Evolutionary conservation across 2,797 vertebrate species (phyloP).

Genomic region (Lepus townsendii): DNA sequence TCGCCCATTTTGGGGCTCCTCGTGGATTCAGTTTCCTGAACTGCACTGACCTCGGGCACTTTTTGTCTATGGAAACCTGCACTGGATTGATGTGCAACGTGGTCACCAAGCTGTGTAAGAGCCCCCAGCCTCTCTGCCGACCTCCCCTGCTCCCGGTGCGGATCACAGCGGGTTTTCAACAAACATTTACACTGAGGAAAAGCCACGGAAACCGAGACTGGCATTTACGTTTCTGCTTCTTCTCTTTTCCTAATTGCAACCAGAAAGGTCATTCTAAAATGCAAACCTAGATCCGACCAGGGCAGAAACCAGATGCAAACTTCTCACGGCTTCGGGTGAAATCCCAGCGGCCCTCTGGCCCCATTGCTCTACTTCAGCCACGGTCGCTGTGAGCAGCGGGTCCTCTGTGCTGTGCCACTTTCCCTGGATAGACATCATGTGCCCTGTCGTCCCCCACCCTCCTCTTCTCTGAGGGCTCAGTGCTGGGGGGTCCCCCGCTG

Average conservation of each 20-base stretch:
- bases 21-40: background rate
- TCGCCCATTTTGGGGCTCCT: background rate
- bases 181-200: background rate
- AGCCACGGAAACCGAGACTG: background rate
- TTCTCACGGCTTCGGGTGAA: background rate
- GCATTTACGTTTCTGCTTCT: background rate
- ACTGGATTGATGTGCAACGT: background rate
- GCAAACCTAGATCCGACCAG: background rate
- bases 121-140: too few relatives aligned
- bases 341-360: background rate
- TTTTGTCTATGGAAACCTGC: background rate
- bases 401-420: background rate
- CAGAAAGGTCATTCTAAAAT: background rate
- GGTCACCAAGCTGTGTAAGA: rapidly evolving
- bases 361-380: background rate
- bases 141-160: rapidly evolving
- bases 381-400: background rate
- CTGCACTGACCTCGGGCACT: too few relatives aligned
- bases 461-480: background rate
- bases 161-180: background rate
- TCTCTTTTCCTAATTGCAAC: background rate
- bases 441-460: rapidly evolving
- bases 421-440: background rate
- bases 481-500: rapidly evolving
- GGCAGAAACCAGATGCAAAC: too few relatives aligned